phyloP scores from a whole-genome alignment of 2,113 vertebrate genomes.

The Phoxinus phoxinus region DNA sequence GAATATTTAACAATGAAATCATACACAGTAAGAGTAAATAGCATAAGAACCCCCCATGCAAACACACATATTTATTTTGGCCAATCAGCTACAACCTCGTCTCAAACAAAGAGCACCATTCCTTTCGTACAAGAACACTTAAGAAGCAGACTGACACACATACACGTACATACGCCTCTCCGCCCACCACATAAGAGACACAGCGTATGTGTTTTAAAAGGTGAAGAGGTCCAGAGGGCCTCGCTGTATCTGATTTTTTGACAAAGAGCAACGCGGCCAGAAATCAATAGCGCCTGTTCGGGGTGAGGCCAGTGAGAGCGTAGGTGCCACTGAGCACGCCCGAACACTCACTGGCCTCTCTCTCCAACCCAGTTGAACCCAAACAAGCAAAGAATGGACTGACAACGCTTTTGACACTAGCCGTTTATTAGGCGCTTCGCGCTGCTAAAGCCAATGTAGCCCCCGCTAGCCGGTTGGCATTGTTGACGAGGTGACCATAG shows the following conservation, averaged over 20 bases:
- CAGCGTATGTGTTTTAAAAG: constrained; percentile 94
- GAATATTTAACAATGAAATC: not conserved
- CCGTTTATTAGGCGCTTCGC: constrained; percentile 90
- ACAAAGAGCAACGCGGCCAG: constrained; percentile 95
- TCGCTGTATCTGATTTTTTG: constrained; percentile 98
- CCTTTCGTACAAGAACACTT: constrained; percentile 47
- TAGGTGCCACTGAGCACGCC: constrained; percentile 69
- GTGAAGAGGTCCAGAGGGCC: constrained; percentile 96
- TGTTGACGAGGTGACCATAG: constrained; percentile 79
- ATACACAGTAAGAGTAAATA: not conserved
- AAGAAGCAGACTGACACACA: constrained; percentile 58
- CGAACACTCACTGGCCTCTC: constrained; percentile 76
- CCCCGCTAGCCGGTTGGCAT: constrained; percentile 60
- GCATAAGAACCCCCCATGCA: not conserved
- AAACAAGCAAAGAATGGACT: constrained; percentile 95
- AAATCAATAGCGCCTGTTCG: constrained; percentile 95
- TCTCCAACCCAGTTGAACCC: constrained; percentile 82
- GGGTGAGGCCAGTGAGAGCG: constrained; percentile 75
- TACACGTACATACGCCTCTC: constrained; percentile 50
- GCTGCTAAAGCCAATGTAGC: constrained; percentile 74
- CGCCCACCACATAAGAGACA: constrained; percentile 79
- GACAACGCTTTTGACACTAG: constrained; percentile 92
- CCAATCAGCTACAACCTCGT: constrained; percentile 28
- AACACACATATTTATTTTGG: constrained; percentile 24
- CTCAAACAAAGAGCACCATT: constrained; percentile 59